Conservation (phyloP, 2,797 vertebrate species). For the Thunnus albacares region DNA sequence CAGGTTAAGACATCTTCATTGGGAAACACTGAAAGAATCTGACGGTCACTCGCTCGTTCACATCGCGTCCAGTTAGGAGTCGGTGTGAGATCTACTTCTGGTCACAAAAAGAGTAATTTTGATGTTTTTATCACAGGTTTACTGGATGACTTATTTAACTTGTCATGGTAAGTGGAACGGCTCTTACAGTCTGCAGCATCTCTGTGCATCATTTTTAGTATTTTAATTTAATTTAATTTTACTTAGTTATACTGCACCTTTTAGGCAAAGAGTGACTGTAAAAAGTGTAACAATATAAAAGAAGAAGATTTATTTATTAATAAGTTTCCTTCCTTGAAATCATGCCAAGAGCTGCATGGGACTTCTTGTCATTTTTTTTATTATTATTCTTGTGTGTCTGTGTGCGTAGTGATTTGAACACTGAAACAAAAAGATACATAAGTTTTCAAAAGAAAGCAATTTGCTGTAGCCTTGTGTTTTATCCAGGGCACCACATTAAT, state of each 20-base stretch:
- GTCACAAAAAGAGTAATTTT: constrained; percentile 11
- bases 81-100: not conserved
- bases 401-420: not conserved
- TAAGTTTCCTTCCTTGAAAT: constrained; percentile 28
- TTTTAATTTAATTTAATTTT: constrained; percentile 9
- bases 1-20: no score
- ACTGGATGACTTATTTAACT: constrained; percentile 15
- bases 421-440: not conserved
- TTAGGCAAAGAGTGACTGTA: not conserved
- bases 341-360: not conserved
- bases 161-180: not conserved
- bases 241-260: constrained; percentile 8
- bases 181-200: constrained; percentile 5
- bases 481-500: not conserved
- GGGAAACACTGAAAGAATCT: no score
- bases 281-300: constrained; percentile 17
- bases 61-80: no score
- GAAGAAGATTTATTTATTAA: constrained; percentile 2
- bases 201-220: constrained; percentile 6
- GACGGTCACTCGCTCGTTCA: no score
- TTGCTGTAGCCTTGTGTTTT: not conserved
- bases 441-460: not conserved
- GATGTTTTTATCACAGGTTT: constrained; percentile 9
- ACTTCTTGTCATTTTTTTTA: not conserved
- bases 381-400: not conserved